Conservation (phyloP, 2,888 invertebrate genomes). For the Endomychus coccineus region DNA sequence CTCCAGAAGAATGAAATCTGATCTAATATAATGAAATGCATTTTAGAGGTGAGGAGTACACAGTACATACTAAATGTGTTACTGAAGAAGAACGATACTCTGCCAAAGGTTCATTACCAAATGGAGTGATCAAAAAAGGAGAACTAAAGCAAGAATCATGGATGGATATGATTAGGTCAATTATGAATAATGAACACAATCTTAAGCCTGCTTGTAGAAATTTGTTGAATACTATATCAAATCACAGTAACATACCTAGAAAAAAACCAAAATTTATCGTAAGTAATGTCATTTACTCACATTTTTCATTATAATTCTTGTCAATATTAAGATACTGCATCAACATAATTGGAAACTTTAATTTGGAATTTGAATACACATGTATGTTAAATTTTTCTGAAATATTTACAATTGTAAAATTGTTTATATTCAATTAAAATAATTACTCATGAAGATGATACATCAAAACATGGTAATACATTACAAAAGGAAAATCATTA, state of each 20-base stretch:
- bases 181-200: slow-evolving; percentile 51
- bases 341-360: background rate
- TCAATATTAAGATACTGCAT: background rate
- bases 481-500: too few species aligned
- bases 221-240: slow-evolving; percentile 61
- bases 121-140: slow-evolving; percentile 68
- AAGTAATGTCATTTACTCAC: slow-evolving; percentile 19
- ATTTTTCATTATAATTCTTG: background rate
- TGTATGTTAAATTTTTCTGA: slow-evolving; percentile 1
- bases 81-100: slow-evolving; percentile 84
- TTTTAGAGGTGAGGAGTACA: slow-evolving; percentile 68
- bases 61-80: slow-evolving; percentile 75
- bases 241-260: slow-evolving; percentile 70
- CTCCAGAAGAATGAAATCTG: background rate
- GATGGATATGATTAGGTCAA: slow-evolving; percentile 63
- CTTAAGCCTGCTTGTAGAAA: slow-evolving; percentile 52
- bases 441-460: too few species aligned
- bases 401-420: background rate
- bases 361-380: background rate
- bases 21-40: too few species aligned
- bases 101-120: slow-evolving; percentile 68
- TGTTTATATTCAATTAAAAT: too few species aligned
- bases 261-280: slow-evolving; percentile 74
- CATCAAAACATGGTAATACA: too few species aligned
- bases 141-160: slow-evolving; percentile 81